Percentiles rank a stretch among this genome's conserved stretches.
These are phyloP conservation scores for Sternarchorhynchus goeldii DNA, from an alignment of 2,797 vertebrate species.

Conservation along the genomic window DNA sequence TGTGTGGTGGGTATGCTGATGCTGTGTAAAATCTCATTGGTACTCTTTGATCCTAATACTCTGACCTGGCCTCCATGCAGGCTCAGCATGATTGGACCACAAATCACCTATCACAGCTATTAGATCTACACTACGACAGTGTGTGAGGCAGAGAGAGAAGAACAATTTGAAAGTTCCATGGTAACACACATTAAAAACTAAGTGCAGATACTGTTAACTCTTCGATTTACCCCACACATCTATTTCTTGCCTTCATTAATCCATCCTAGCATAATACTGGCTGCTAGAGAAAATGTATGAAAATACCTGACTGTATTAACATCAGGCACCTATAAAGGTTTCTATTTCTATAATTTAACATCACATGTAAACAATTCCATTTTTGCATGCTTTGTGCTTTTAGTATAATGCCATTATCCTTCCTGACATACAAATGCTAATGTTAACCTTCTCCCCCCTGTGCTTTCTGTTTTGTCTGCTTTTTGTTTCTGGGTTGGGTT, in stretches of 20 bases:
- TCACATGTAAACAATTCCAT: too few species aligned
- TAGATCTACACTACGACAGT: slow-evolving; percentile 23
- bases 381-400: too few species aligned
- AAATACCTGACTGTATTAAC: too few species aligned
- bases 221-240: not conserved
- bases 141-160: slow-evolving; percentile 1
- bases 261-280: not conserved
- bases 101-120: slow-evolving; percentile 23
- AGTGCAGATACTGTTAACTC: not conserved
- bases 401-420: too few species aligned
- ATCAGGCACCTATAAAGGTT: too few species aligned
- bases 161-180: slow-evolving; percentile 30
- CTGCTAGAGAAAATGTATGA: slow-evolving; percentile 16
- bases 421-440: too few species aligned
- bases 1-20: slow-evolving; percentile 26
- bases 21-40: not conserved
- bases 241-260: not conserved
- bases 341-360: too few species aligned
- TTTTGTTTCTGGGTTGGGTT: too few species aligned
- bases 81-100: slow-evolving; percentile 30
- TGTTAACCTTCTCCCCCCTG: too few species aligned
- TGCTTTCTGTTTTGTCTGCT: too few species aligned
- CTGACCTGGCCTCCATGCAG: slow-evolving; percentile 25
- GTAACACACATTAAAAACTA: slow-evolving; percentile 26
- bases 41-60: slow-evolving; percentile 31